Conservation (phyloP, 2,797 vertebrate species). For the Pangasius djambal region DNA sequence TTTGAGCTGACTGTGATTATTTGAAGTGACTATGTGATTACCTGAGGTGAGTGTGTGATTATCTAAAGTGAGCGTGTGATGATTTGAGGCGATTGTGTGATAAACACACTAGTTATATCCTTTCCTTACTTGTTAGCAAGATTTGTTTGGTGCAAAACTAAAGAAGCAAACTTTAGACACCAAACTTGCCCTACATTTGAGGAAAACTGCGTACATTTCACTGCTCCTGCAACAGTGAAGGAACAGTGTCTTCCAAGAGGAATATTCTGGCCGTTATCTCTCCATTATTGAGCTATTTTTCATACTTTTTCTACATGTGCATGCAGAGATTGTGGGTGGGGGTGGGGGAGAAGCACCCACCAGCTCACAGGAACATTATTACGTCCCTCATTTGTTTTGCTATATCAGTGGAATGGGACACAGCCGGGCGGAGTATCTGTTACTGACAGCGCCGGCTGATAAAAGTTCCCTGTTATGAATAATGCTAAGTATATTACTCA, state of each 20-base stretch:
- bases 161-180: not conserved
- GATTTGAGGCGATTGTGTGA: not conserved
- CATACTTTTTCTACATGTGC: slow-evolving; percentile 48
- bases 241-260: slow-evolving; percentile 55
- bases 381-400: slow-evolving; percentile 72
- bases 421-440: slow-evolving; percentile 69
- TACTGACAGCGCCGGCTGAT: slow-evolving; percentile 71
- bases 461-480: slow-evolving; percentile 75
- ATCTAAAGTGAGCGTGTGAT: not conserved
- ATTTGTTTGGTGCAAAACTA: not conserved
- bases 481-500: slow-evolving; percentile 82
- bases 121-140: not conserved
- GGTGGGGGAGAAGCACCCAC: slow-evolving; percentile 20
- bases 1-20: not conserved
- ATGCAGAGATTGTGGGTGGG: slow-evolving; percentile 36
- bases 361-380: slow-evolving; percentile 60
- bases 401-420: slow-evolving; percentile 73
- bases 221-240: slow-evolving; percentile 48
- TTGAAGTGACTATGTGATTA: not conserved
- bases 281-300: slow-evolving; percentile 54
- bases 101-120: not conserved
- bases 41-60: no score
- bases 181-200: slow-evolving; percentile 4
- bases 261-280: slow-evolving; percentile 59
- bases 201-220: not conserved